Evolutionary conservation across 2,113 vertebrate genomes (phyloP), one percentile per base, ranked within the genome.

Genomic region (Cyanoderma ruficeps): DNA sequence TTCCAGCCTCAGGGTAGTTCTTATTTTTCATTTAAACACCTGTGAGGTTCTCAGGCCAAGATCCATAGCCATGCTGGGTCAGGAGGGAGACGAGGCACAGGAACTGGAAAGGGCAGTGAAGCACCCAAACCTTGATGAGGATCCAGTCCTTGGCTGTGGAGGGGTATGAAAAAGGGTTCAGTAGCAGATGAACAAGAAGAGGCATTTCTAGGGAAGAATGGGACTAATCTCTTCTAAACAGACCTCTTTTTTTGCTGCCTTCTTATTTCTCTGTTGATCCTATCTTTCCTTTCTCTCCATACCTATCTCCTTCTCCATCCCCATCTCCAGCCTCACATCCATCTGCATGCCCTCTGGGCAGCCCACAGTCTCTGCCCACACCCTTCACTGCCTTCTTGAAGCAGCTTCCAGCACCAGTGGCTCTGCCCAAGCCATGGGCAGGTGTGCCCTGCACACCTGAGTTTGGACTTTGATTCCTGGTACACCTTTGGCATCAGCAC

Each of bases 21-120:
- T 60, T 69, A n/a, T 72, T 85, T 87, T 87, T 90, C 21, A 31
- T 86, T 83, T 85, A 64, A 91, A 91, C 81, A 95, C 74, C 84
- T 95, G 87, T 64, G 46, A 85, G 21, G 11, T 68, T 93, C 44
- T 69, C 57, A 85, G 84, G 53, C 44, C 92, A 96, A 78, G 47
- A 67, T 35, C 35, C 41, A 24, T 52, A 70, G 15, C 44, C 18
- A 6, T 37, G 14, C 15, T 67, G 30, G 27, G 6, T 25, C 0
- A 0, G 23, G 14, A 78, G 19, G 9, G 13, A 21, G 15, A 31
- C 11, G 5, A 0, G 3, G 47, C 30, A 56, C 12, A 21, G 49
- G 68, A 84, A 28, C 4, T 47, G 22, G 42, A 71, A 87, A 52
- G 65, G 69, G 7, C 77, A 91, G 16, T 10, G 18, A 68, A 82